Base-by-base conservation (phyloP, 2,888 invertebrate species). In the Trachelus tabidus region DNA sequence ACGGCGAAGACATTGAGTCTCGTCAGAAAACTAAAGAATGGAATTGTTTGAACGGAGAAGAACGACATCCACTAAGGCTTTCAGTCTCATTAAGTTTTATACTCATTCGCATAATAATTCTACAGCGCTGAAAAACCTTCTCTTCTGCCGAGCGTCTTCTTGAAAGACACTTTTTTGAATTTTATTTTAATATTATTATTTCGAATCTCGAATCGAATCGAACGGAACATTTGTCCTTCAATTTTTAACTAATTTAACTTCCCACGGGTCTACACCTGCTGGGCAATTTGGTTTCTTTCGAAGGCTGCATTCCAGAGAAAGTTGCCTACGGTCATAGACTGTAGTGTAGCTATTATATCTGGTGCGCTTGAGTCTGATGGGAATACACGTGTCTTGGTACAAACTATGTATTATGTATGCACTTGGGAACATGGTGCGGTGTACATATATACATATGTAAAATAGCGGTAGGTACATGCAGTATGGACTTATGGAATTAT, bases 281-380 rank as follows among this genome's bases (percentile, higher is more conserved):
- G 79, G 80, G 76, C 80, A 75, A 15, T 73, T 73, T 81, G 73
- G 30, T 37, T 79, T 73, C 78, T 77, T 83, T 81, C 82, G 80
- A 80, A 82, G 80, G 34, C 78, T 75, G 82, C 82, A 87, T 86
- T 87, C 84, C 85, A 81, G 86, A 84, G 86, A 87, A 87, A 87
- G 88, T 86, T 83, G 82, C 73, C 79, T 40, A 69, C 37, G n/a
- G 37, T 71, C 12, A 23, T 71, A 11, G 9, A 23, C 23, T 23
- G 9, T 40, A 56, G 23, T 56, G 56, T 23, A 56, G 56, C 56
- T 56, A 23, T 56, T 56, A 56, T 56, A 9, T 56, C 23, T 23
- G 56, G 56, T 56, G 23, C 23, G 56, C 56, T 56, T 56, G 23
- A 15, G 15, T 56, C 56, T 23, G 23, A 56, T 56, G 56, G 23